A percentile compares a stretch with the other conserved stretches of the same genome.
phyloP scores from a whole-genome alignment of 2,888 invertebrate species.

The Oligia strigilis region DNA sequence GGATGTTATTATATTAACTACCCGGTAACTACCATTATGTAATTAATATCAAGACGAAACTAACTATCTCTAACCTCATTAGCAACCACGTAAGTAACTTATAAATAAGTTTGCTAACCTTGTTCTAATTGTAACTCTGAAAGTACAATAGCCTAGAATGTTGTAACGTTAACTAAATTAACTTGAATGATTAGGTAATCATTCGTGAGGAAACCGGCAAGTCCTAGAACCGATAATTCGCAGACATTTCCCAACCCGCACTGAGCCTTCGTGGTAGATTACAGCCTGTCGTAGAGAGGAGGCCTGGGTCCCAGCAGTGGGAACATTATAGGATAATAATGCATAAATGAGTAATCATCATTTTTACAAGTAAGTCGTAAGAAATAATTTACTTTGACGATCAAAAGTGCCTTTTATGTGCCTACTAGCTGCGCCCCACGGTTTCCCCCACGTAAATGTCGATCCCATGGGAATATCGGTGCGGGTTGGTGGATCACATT shows the following conservation, averaged over 20 bases:
- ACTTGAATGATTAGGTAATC: not conserved
- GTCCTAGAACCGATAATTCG: not conserved
- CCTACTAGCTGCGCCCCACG: not conserved
- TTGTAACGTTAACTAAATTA: not conserved
- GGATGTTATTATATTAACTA: not conserved
- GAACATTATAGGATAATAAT: no score
- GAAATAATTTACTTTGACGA: not conserved
- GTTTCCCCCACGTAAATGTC: no score
- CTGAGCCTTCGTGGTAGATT: not conserved
- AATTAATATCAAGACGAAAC: not conserved
- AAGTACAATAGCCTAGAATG: not conserved
- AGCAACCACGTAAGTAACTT: not conserved
- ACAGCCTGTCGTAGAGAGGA: not conserved
- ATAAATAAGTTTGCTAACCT: conserved; percentile 1
- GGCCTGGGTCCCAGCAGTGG: not conserved
- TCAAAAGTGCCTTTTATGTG: not conserved
- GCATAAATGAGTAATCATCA: not conserved
- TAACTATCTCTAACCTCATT: not conserved
- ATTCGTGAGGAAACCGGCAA: not conserved
- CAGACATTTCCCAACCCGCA: not conserved
- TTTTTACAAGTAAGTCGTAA: not conserved
- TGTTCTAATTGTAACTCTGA: not conserved
- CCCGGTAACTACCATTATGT: not conserved
- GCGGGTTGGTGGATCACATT: not conserved
- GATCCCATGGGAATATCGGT: not conserved